Evolutionary conservation across 2,888 invertebrate genomes (phyloP), one percentile per base, ranked within the genome.

Genomic region (Labia minor): DNA sequence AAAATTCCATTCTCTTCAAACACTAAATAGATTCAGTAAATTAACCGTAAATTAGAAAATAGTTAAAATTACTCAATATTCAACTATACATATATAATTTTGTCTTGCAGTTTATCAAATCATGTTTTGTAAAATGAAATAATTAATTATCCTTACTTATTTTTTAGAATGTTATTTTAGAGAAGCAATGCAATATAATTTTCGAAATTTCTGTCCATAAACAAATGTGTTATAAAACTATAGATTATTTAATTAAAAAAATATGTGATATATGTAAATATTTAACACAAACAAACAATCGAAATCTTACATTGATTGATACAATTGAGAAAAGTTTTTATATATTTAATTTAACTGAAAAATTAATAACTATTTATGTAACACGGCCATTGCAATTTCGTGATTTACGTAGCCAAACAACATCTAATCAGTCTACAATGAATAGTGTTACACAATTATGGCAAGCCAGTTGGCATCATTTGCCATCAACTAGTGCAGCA

Each of bases 281-380:
- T 10, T 26, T 67, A 18, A 67, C 33, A 16, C 10, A 14, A 18
- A 64, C 16, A 19, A 19, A 14, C n/a, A 18, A 0, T 11, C 21
- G 14, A 8, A 26, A 8, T 14, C 20, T 49, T 19, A 19, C 19
- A 33, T 11, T 20, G 10, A 65, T 64, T 19, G 21, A 61, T 1
- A 62, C 64, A 18, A 33, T 65, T 61, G 65, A 65, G 62, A 64
- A 21, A 62, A 33, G 64, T 62, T 67, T 26, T 62, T 65, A 65
- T 62, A n/a, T 67, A 18, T 65, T 67, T 19, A 33, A 67, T 26
- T 26, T 67, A 26, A n/a, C 61, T 19, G 65, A 67, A 26, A 49
- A n/a, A 16, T 49, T 49, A 49, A 49, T 49, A 3, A 14, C 6
- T n/a, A 14, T n/a, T 8, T 49, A 49, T 21, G 33, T 37, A 21